Evolutionary conservation across 1,140 invertebrate species (phyloP).

Genomic region (Atopsyche davidsoni): DNA sequence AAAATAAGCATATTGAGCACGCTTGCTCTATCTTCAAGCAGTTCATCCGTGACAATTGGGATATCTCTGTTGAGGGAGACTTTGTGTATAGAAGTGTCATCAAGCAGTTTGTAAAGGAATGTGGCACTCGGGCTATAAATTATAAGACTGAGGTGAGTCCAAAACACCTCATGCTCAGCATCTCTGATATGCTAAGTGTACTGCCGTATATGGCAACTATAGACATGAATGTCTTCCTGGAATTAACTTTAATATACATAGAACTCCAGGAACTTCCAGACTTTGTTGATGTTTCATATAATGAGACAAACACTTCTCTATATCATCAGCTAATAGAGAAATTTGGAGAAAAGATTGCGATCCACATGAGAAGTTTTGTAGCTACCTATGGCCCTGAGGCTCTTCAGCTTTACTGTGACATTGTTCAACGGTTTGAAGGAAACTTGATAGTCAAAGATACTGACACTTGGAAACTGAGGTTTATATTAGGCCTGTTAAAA

Average conservation of each 20-base stretch:
- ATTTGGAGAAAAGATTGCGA: neutral
- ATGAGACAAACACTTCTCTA: neutral
- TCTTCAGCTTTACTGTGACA: neutral
- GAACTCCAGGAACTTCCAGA: neutral
- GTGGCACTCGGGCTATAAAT: conserved; percentile 7
- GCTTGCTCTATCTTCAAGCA: conserved; percentile 14
- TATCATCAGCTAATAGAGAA: neutral
- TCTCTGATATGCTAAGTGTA: conserved; percentile 7
- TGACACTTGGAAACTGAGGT: neutral
- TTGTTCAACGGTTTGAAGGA: neutral
- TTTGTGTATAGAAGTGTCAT: conserved; percentile 5
- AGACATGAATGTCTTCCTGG: conserved; percentile 2
- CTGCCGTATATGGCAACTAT: conserved; percentile 13
- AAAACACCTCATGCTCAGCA: conserved; percentile 1
- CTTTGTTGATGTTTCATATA: neutral
- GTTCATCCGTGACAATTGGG: conserved; percentile 16
- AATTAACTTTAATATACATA: conserved; percentile 3
- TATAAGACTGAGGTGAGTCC: conserved; percentile 7
- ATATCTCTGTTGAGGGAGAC: neutral
- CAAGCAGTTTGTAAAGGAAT: conserved; percentile 11
- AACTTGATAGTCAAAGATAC: neutral
- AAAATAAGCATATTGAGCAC: conserved; percentile 12
- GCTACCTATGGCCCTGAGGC: neutral
- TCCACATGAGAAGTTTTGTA: neutral
- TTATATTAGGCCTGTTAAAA: neutral